Base-by-base conservation (phyloP, 2,888 invertebrate species). In the Lasioglossum figueresi region DNA sequence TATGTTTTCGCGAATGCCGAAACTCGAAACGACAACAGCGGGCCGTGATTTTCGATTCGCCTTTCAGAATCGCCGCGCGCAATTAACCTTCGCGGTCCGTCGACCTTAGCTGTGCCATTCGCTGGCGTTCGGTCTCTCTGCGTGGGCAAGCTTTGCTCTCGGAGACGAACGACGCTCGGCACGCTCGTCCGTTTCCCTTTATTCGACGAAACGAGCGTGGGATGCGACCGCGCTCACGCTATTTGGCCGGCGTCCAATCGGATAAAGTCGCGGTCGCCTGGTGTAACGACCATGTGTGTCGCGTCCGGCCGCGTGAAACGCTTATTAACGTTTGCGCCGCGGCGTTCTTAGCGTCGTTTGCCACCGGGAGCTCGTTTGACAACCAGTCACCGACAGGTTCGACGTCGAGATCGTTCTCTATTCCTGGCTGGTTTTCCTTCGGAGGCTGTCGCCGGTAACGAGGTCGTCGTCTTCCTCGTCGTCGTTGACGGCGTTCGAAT, bases 171-270 rank as follows among this genome's bases (percentile, higher is more conserved):
- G 45, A 78, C 76, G 66, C 71, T 66, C 78, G 19, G 40, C 81
- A 34, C 72, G 70, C 75, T 56, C 76, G 77, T 63, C 56, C 80
- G 75, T 85, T 86, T 87, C 76, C 82, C 84, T 80, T 73, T 72
- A 75, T 75, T 75, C 52, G 37, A 52, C 70, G 27, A 84, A 82
- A 75, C 79, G 71, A 92, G 91, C 88, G 90, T 89, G 88, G 84
- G 91, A 88, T 88, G 80, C 86, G 89, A 86, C 84, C 81, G 88
- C 87, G 89, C 89, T 85, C 89, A 90, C 91, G 91, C 92, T 92
- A 93, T 93, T 93, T 93, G 94, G 93, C 94, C 72, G 83, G 74
- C 81, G 83, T 91, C 93, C 94, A 93, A 91, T 92, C 91, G 91
- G 88, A 89, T 88, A 90, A 84, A 88, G 82, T 81, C 68, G 37